phyloP scores from a whole-genome alignment of 2,888 invertebrate species.

The Allolobophora icterica region DNA sequence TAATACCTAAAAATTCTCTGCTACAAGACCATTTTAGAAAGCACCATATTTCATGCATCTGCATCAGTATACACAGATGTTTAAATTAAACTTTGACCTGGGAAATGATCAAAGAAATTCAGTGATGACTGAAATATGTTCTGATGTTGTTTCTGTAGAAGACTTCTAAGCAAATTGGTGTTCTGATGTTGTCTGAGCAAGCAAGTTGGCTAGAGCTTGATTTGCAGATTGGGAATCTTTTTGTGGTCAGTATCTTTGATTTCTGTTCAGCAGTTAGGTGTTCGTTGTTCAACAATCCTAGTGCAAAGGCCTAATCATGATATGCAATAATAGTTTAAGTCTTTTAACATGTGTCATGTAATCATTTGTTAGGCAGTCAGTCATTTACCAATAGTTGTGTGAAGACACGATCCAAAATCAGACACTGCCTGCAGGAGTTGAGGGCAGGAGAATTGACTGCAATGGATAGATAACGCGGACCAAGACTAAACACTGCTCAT shows the following conservation, averaged over 20 bases:
- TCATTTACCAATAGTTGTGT: too few relatives aligned
- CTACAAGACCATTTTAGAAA: not conserved
- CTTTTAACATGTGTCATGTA: too few relatives aligned
- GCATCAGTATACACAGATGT: not conserved
- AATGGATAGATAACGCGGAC: too few relatives aligned
- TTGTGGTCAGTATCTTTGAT: not conserved
- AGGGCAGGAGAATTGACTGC: too few relatives aligned
- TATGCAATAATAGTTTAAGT: too few relatives aligned
- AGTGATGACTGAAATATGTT: not conserved
- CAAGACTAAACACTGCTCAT: too few relatives aligned
- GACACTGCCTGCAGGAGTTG: too few relatives aligned
- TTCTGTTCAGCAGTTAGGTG: not conserved
- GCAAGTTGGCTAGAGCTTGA: not conserved
- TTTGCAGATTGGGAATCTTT: not conserved
- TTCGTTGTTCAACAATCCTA: too few relatives aligned
- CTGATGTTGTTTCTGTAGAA: not conserved
- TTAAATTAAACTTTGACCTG: not conserved
- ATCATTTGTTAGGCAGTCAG: too few relatives aligned
- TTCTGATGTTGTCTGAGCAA: constrained; percentile 19
- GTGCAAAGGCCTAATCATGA: too few relatives aligned
- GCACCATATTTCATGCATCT: not conserved
- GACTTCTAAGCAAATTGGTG: not conserved
- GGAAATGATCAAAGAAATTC: not conserved
- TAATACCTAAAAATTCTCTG: not conserved
- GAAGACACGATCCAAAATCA: too few relatives aligned